Conservation (phyloP, 2,888 invertebrate genomes). For the Cinara cedri region DNA sequence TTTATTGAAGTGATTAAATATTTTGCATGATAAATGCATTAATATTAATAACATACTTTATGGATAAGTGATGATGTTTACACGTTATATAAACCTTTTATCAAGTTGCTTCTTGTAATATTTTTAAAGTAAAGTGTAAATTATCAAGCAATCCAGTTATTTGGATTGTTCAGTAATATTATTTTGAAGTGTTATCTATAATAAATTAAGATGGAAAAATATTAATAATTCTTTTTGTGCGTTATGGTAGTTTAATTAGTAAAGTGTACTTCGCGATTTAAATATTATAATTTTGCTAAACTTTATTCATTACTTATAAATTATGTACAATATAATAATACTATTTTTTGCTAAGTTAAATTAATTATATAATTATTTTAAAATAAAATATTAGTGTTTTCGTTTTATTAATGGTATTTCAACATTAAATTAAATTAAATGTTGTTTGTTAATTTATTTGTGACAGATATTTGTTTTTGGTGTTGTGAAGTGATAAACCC, state of each 20-base stretch:
- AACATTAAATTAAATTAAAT: slow-evolving; percentile 35
- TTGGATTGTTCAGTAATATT: slow-evolving; percentile 38
- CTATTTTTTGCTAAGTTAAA: slow-evolving; percentile 33
- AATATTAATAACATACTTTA: slow-evolving; percentile 35
- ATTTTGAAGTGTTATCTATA: slow-evolving; percentile 17
- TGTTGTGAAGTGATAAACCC: slow-evolving; percentile 46
- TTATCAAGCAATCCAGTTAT: slow-evolving; percentile 16
- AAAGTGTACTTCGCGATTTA: slow-evolving; percentile 48
- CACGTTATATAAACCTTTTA: neutral
- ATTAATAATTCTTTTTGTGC: slow-evolving; percentile 35
- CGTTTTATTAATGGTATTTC: neutral
- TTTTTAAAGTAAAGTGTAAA: slow-evolving; percentile 39
- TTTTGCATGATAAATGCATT: slow-evolving; percentile 20
- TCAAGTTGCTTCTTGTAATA: slow-evolving; percentile 4
- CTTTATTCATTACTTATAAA: neutral
- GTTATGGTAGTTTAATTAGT: slow-evolving; percentile 28
- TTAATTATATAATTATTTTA: slow-evolving; percentile 41
- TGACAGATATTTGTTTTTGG: slow-evolving; percentile 19
- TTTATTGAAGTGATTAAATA: slow-evolving; percentile 46
- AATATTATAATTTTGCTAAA: neutral
- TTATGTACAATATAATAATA: slow-evolving; percentile 19
- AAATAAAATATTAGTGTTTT: slow-evolving; percentile 34
- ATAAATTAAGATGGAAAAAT: slow-evolving; percentile 8
- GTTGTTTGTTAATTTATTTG: neutral
- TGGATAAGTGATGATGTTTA: slow-evolving; percentile 42